Conservation (phyloP, 2,888 invertebrate species). For the Cephalotes varians region DNA sequence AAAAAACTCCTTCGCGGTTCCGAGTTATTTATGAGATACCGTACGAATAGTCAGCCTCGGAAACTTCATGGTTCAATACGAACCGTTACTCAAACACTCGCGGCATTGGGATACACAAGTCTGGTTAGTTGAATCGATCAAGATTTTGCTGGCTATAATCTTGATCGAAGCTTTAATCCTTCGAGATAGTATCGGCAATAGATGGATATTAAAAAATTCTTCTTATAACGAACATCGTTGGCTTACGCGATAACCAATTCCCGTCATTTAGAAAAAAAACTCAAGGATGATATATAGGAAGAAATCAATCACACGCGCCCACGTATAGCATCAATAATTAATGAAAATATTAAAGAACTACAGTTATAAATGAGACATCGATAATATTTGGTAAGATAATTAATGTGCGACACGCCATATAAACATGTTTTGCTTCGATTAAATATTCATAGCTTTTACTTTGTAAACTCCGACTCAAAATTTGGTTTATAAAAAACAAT, state of each 20-base stretch:
- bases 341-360: not conserved
- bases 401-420: slow-evolving; percentile 36
- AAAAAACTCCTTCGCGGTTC: slow-evolving; percentile 61
- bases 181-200: slow-evolving; percentile 63
- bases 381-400: not conserved
- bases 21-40: slow-evolving; percentile 74
- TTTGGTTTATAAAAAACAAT: not conserved
- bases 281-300: not conserved
- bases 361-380: not conserved
- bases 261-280: not conserved
- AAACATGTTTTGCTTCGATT: not conserved
- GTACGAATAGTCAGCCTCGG: slow-evolving; percentile 71
- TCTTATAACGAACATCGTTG: slow-evolving; percentile 63
- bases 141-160: slow-evolving; percentile 66
- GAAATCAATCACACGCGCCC: not conserved
- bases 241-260: not conserved
- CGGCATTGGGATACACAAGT: slow-evolving; percentile 41
- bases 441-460: slow-evolving; percentile 35
- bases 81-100: slow-evolving; percentile 78
- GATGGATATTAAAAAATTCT: slow-evolving; percentile 76
- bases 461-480: not conserved
- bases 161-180: slow-evolving; percentile 72
- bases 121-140: slow-evolving; percentile 67
- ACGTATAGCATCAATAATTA: not conserved
- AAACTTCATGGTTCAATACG: slow-evolving; percentile 72